Evolutionary conservation across 2,797 vertebrate genomes (phyloP), one percentile per base, ranked within the genome.

Genomic region (Anguilla pacifica): DNA sequence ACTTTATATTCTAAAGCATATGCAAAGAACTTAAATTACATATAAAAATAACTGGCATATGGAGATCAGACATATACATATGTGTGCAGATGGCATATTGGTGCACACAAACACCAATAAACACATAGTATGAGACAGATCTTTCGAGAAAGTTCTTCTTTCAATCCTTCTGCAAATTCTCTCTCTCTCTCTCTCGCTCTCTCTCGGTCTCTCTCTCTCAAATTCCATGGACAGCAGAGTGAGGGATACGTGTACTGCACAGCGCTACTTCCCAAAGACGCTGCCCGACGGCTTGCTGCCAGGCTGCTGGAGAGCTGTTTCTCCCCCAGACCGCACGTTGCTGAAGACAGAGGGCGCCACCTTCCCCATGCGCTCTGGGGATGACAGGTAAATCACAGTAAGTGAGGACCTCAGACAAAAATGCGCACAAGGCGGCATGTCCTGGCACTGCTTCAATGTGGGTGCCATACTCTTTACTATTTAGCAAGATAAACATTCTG

Each of bases 331-430:
- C 90, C 97, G 96, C 88, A 93, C 93, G 0, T 91, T 91, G 87
- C 98, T 98, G 94, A 99, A 99, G 84, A 99, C 90, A 0, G 98
- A 99, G 0, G 98, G 98, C 31, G 98, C 98, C 0, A 94, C 95
- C 3, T 94, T 94, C 0, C 98, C 98, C 89, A 96, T 94, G 86
- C 97, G 97, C 86, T 99, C 98, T 99, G 92, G n/a, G 89, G 87
- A 92, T 89, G 49, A 91, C 61, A 91, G 39, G 35, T 46, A 22
- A 85, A 35, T n/a, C 35, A 67, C 53, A 85, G 31, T 13, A 83
- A 51, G 49, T 57, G 28, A 84, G 22, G 2, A 17, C 17, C 31
- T 19, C 6, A 81, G 77, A 43, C 7, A 9, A 46, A 46, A n/a
- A 46, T 35, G 43, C 43, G 46, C 19, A 82, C 19, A 79, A 51